These are phyloP conservation scores for Lutjanus campechanus DNA, from an alignment of 2,797 vertebrate species.

Conservation along the genomic window DNA sequence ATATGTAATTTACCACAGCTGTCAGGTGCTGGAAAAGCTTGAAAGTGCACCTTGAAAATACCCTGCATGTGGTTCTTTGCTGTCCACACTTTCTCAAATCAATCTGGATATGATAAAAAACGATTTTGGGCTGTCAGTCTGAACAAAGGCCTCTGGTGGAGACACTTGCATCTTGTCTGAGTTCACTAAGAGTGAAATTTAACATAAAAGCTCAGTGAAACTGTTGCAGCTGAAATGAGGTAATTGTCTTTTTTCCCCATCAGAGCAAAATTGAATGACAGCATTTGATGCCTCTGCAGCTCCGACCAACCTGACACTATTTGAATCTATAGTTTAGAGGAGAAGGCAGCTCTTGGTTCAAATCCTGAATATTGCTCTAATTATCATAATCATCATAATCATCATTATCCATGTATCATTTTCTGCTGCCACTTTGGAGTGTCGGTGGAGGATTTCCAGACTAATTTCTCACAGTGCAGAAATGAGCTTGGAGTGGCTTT, in stretches of 20 bases:
- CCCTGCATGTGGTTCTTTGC: not conserved
- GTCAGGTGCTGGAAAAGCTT: too few relatives aligned
- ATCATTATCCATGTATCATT: not conserved
- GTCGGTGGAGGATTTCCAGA: not conserved
- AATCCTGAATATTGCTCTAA: not conserved
- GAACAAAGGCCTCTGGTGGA: too few relatives aligned
- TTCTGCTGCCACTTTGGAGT: not conserved
- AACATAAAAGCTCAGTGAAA: not conserved
- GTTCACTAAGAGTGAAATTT: not conserved
- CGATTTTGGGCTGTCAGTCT: too few relatives aligned
- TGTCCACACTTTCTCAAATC: too few relatives aligned
- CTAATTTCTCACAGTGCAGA: not conserved
- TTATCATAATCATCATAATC: constrained; percentile 4
- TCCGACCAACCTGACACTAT: not conserved
- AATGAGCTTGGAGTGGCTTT: not conserved
- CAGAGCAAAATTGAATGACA: too few relatives aligned
- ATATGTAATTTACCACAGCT: too few relatives aligned
- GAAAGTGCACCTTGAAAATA: too few relatives aligned
- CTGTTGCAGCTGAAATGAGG: not conserved
- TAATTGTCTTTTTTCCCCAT: too few relatives aligned
- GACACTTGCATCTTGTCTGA: not conserved
- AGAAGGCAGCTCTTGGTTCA: not conserved
- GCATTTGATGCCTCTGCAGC: too few relatives aligned
- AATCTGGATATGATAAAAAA: too few relatives aligned
- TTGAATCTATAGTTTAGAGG: too few relatives aligned